phyloP scores from a whole-genome alignment of 2,888 invertebrate species.

The Agrotis ipsilon region DNA sequence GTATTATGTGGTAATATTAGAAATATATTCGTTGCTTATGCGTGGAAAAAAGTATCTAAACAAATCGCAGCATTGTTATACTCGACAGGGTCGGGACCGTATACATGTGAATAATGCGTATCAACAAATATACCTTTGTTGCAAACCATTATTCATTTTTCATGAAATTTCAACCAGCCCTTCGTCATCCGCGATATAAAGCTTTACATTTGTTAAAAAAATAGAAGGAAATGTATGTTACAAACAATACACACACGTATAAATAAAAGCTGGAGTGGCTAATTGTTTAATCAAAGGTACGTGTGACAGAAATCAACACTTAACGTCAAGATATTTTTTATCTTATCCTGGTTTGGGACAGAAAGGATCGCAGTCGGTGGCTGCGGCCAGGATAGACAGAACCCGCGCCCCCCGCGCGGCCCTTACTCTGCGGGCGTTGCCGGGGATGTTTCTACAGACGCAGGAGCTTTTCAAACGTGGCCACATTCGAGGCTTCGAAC shows the following conservation, averaged over 20 bases:
- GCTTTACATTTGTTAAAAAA: constrained; percentile 12
- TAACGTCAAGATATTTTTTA: constrained; percentile 85
- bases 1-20: constrained; percentile 91
- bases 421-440: constrained; percentile 51
- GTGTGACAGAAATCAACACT: constrained; percentile 76
- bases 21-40: constrained; percentile 89
- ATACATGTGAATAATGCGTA: constrained; percentile 72
- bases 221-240: constrained; percentile 4
- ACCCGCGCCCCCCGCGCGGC: constrained; percentile 66
- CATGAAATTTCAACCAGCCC: constrained; percentile 55
- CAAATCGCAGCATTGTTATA: constrained; percentile 89
- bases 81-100: constrained; percentile 80
- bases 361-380: constrained; percentile 80
- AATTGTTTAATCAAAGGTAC: constrained; percentile 70
- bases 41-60: constrained; percentile 89
- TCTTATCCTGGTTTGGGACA: constrained; percentile 88
- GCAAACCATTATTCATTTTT: constrained; percentile 60
- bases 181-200: constrained; percentile 39
- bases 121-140: constrained; percentile 60
- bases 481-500: constrained; percentile 84
- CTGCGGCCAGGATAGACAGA: constrained; percentile 74
- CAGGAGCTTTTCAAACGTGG: constrained; percentile 79
- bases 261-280: constrained; percentile 48
- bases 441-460: constrained; percentile 70
- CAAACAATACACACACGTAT: background rate